phyloP scores from a whole-genome alignment of 2,113 vertebrate species.

The Vireo altiloquus region DNA sequence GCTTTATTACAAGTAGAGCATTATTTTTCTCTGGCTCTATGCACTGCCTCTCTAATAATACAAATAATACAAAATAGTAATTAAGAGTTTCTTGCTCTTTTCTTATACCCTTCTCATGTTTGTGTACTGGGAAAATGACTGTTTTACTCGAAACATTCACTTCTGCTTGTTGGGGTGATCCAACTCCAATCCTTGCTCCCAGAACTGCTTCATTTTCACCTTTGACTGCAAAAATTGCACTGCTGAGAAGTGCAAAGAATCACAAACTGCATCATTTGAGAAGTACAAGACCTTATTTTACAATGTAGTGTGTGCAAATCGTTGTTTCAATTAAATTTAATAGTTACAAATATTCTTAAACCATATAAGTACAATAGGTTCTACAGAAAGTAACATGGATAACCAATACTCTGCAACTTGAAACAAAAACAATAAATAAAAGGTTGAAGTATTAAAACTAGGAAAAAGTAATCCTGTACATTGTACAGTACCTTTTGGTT shows the following conservation, averaged over 20 bases:
- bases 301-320: neutral
- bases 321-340: neutral
- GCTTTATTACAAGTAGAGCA: neutral
- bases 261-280: neutral
- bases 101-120: neutral
- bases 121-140: neutral
- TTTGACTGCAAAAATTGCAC: neutral
- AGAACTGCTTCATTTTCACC: neutral
- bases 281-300: neutral
- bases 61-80: neutral
- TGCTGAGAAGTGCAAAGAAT: neutral
- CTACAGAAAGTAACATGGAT: neutral
- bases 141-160: neutral
- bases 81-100: neutral
- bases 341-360: neutral
- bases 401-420: neutral
- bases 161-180: neutral
- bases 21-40: neutral
- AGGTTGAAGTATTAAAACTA: constrained; percentile 22
- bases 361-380: neutral
- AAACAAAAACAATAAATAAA: constrained; percentile 59
- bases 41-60: neutral
- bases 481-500: constrained; percentile 43
- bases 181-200: neutral
- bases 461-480: constrained; percentile 42